Percentiles rank a stretch among this genome's conserved stretches.
These are phyloP conservation scores for Cephonodes hylas DNA, from an alignment of 2,888 invertebrate genomes.

Conservation along the genomic window DNA sequence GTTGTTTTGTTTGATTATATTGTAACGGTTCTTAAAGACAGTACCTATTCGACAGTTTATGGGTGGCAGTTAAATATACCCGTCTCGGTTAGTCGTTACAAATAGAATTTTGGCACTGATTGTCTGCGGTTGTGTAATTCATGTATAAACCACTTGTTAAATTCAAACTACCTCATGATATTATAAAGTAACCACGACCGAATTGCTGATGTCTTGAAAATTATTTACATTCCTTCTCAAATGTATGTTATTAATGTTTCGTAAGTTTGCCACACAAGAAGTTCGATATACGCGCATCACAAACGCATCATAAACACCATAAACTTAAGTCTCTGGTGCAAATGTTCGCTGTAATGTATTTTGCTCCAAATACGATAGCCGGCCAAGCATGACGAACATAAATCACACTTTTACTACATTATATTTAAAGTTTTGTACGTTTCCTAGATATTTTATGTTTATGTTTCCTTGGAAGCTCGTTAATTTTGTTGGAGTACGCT, in stretches of 20 bases:
- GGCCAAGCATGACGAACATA: neutral
- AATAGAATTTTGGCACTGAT: conserved; percentile 81
- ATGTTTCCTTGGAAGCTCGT: neutral
- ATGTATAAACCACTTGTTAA: conserved; percentile 74
- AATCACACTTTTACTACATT: neutral
- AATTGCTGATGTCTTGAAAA: conserved; percentile 17
- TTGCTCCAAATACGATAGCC: neutral
- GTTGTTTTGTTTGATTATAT: conserved; percentile 42
- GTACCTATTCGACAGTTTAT: conserved; percentile 76
- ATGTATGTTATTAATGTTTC: conserved; percentile 12
- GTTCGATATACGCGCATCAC: neutral
- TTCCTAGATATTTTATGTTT: neutral
- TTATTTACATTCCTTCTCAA: conserved; percentile 17
- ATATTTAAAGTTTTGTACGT: neutral
- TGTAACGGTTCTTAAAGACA: conserved; percentile 57
- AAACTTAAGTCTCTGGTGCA: neutral
- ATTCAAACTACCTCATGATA: conserved; percentile 61
- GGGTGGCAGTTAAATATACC: conserved; percentile 79
- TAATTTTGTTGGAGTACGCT: neutral
- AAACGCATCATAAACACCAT: neutral
- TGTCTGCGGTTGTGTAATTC: conserved; percentile 78
- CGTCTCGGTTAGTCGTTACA: conserved; percentile 78
- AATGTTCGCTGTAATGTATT: neutral
- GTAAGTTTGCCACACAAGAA: neutral
- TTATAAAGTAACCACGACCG: conserved; percentile 37